phyloP scores from a whole-genome alignment of 2,797 vertebrate species.

The Chloroceryle inda region DNA sequence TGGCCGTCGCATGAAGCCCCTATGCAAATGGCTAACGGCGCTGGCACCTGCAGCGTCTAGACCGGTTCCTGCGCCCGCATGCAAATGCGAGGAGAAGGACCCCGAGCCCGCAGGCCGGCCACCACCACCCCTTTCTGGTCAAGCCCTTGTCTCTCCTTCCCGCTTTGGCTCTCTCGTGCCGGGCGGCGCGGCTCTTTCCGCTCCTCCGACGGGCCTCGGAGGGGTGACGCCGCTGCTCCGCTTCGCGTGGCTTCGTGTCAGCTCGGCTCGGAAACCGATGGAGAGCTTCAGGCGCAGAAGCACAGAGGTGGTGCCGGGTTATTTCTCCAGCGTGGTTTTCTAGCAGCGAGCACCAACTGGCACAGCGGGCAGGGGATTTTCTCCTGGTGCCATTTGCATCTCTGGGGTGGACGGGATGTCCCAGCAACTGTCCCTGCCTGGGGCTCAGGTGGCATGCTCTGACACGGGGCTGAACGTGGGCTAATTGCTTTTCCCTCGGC shows the following conservation, averaged over 20 bases:
- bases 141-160: background rate
- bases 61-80: background rate
- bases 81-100: background rate
- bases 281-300: rapidly evolving
- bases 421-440: background rate
- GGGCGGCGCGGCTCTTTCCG: rapidly evolving
- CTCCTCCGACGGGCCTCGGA: rapidly evolving
- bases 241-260: rapidly evolving
- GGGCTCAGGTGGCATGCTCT: rapidly evolving
- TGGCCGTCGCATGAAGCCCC: rapidly evolving
- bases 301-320: rapidly evolving
- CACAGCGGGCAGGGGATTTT: background rate
- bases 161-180: rapidly evolving
- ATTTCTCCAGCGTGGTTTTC: background rate
- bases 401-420: background rate
- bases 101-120: rapidly evolving
- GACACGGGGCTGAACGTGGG: rapidly evolving
- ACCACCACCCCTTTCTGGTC: rapidly evolving
- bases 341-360: background rate
- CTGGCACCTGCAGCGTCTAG: conserved; percentile 27
- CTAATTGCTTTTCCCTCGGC: rapidly evolving
- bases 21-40: background rate
- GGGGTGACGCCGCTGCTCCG: rapidly evolving
- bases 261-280: rapidly evolving
- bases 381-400: background rate